Conservation (phyloP, 2,113 vertebrate species). For the Rafetus swinhoei region DNA sequence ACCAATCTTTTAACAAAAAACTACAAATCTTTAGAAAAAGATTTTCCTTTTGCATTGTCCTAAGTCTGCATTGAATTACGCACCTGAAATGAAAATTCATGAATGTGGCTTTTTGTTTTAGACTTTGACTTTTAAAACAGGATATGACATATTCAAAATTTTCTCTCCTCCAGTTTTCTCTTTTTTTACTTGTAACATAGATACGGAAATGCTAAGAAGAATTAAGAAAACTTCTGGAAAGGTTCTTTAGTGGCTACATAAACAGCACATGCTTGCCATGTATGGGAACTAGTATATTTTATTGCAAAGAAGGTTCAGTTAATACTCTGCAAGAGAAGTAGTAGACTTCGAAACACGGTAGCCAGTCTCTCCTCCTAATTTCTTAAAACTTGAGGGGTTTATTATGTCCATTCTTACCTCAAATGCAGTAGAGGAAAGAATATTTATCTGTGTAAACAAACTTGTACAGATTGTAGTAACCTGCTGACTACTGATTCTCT, state of each 20-base stretch:
- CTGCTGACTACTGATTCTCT: not conserved
- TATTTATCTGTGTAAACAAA: not conserved
- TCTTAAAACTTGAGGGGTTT: not conserved
- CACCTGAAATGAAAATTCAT: not conserved
- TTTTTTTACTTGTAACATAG: not conserved
- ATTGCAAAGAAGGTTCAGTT: not conserved
- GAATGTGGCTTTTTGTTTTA: not conserved
- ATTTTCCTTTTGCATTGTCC: not conserved
- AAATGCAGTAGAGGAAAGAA: not conserved
- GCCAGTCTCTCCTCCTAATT: not conserved
- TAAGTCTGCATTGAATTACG: not conserved
- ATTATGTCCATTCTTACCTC: not conserved
- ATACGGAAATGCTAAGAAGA: not conserved
- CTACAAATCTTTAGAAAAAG: not conserved
- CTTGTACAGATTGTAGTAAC: not conserved
- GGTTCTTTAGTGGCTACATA: not conserved
- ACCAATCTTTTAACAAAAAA: not conserved
- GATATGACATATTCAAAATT: not conserved
- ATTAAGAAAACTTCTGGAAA: not conserved
- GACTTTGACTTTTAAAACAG: not conserved
- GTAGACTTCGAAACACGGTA: not conserved
- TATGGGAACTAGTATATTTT: not conserved
- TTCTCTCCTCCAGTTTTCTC: not conserved
- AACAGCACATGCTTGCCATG: not conserved
- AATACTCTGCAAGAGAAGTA: not conserved